phyloP scores from a whole-genome alignment of 2,888 invertebrate genomes.

The Morinoia aosen region DNA sequence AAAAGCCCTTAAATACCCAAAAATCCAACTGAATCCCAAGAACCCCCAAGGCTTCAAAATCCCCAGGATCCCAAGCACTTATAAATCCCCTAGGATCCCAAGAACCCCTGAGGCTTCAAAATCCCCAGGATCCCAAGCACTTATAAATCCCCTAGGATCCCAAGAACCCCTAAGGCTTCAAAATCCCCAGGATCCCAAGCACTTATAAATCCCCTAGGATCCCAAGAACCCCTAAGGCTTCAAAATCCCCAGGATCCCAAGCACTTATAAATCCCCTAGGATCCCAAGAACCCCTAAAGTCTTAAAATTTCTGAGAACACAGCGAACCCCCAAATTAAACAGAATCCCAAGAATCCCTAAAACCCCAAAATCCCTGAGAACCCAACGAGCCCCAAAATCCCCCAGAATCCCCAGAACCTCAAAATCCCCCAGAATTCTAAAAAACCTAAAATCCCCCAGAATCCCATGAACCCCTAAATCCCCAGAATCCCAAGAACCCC shows the following conservation, averaged over 20 bases:
- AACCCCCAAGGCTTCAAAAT: not conserved
- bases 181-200: no score
- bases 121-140: not conserved
- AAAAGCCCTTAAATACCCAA: not conserved
- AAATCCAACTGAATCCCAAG: not conserved
- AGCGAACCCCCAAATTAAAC: not conserved
- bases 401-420: not conserved
- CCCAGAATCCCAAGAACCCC: not conserved
- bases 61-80: not conserved
- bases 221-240: not conserved
- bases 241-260: not conserved
- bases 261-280: not conserved
- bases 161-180: no score
- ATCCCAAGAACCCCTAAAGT: not conserved
- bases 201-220: no score
- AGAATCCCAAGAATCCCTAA: not conserved
- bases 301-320: not conserved
- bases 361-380: not conserved
- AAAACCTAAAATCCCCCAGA: not conserved
- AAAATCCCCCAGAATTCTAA: not conserved
- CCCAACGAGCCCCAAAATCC: not conserved
- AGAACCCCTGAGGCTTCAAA: not conserved
- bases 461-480: not conserved
- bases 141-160: not conserved
- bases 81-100: not conserved